Evolutionary conservation across 2,797 vertebrate genomes (phyloP).

Genomic region (Sebastes minor): DNA sequence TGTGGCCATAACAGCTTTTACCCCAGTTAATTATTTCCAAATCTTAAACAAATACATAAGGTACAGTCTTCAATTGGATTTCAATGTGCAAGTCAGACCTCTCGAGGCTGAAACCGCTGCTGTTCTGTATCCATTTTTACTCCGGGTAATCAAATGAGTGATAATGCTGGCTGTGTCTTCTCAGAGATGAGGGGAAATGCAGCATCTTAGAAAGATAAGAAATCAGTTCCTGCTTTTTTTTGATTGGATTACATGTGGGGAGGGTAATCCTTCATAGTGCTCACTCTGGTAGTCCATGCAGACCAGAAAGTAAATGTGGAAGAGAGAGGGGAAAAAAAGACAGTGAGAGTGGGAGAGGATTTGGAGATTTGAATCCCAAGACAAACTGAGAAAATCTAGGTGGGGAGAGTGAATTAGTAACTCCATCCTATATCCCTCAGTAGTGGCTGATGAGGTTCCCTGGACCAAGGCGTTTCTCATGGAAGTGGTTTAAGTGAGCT

Average conservation of each 20-base stretch:
- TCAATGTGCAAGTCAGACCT: conserved; percentile 81
- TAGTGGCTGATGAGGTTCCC: conserved; percentile 32
- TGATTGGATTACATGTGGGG: conserved; percentile 83
- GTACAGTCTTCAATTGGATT: conserved; percentile 84
- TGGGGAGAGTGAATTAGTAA: conserved; percentile 57
- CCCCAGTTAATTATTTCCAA: conserved; percentile 85
- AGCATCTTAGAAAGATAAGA: conserved; percentile 85
- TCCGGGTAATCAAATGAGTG: conserved; percentile 85
- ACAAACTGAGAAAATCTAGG: conserved; percentile 52
- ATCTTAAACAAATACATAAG: conserved; percentile 85
- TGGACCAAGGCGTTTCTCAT: conserved; percentile 14
- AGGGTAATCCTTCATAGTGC: conserved; percentile 81
- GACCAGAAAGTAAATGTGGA: conserved; percentile 74
- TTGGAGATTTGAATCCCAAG: conserved; percentile 61
- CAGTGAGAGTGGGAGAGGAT: conserved; percentile 53
- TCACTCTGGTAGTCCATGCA: conserved; percentile 66
- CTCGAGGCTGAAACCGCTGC: conserved; percentile 75
- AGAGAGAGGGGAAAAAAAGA: conserved; percentile 15
- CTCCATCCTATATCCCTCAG: conserved; percentile 17
- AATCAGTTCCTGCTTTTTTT: conserved; percentile 84
- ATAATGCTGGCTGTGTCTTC: conserved; percentile 80
- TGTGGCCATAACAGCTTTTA: conserved; percentile 81
- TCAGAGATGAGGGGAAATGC: conserved; percentile 80
- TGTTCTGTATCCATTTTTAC: conserved; percentile 82
- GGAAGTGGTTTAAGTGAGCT: not conserved